These are phyloP conservation scores for Brenthis ino DNA, from an alignment of 2,888 invertebrate genomes.

Conservation along the genomic window DNA sequence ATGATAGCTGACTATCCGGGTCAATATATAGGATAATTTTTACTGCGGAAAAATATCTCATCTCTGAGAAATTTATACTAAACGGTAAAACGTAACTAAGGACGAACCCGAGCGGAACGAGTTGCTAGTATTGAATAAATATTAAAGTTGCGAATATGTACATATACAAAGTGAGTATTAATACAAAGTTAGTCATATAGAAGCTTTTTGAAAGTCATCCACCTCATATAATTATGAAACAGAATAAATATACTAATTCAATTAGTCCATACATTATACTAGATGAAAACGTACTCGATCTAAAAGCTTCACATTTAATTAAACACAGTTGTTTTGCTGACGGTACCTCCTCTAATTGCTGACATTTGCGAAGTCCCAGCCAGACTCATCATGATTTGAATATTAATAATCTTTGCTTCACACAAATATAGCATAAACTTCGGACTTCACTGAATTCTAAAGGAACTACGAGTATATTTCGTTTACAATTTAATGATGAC, in stretches of 20 bases:
- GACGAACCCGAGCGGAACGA: too few relatives aligned
- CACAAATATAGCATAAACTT: conserved; percentile 10
- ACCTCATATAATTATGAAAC: conserved; percentile 2
- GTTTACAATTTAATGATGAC: background rate
- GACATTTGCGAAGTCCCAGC: conserved; percentile 51
- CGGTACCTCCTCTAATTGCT: conserved; percentile 53
- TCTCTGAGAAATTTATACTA: too few relatives aligned
- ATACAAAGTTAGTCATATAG: background rate
- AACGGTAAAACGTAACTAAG: too few relatives aligned
- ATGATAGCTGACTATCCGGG: too few relatives aligned
- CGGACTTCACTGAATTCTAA: conserved; percentile 1
- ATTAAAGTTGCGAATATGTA: too few relatives aligned
- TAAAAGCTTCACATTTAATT: conserved; percentile 11
- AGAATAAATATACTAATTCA: conserved; percentile 4
- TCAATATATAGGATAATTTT: too few relatives aligned
- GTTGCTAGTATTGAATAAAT: too few relatives aligned
- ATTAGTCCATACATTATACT: conserved; percentile 3
- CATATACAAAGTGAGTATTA: too few relatives aligned
- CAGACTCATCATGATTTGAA: conserved; percentile 52
- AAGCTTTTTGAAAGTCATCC: background rate
- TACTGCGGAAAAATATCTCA: too few relatives aligned
- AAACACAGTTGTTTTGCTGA: conserved; percentile 41
- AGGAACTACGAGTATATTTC: background rate
- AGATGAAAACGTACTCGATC: conserved; percentile 4
- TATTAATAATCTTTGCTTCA: conserved; percentile 48